These are phyloP conservation scores for Esperia sulphurella DNA, from an alignment of 2,888 invertebrate species.

Conservation along the genomic window DNA sequence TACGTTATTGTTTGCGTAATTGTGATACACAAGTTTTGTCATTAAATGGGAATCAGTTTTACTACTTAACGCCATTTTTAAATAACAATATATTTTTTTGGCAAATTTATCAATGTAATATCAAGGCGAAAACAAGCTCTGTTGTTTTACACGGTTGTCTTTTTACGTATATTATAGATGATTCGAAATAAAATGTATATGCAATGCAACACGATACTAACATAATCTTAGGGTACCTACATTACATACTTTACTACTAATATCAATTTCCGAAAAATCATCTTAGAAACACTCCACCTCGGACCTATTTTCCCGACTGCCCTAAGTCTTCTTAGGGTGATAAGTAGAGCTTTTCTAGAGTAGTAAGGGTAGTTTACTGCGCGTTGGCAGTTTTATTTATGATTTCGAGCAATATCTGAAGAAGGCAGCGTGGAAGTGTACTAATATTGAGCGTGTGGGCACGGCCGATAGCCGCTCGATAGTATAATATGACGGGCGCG, in stretches of 20 bases:
- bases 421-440: slow-evolving; percentile 62
- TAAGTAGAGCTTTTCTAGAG: slow-evolving; percentile 39
- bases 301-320: background rate
- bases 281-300: background rate
- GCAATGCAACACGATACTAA: background rate
- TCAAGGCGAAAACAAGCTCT: no score
- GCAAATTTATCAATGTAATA: no score
- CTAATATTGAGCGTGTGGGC: slow-evolving; percentile 72
- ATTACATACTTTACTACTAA: background rate
- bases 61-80: background rate
- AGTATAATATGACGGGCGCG: slow-evolving; percentile 75
- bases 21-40: slow-evolving; percentile 53
- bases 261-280: slow-evolving; percentile 4
- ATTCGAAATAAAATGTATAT: no score
- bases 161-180: no score
- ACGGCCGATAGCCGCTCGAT: slow-evolving; percentile 70
- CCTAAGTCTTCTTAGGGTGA: slow-evolving; percentile 33
- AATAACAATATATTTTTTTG: background rate
- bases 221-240: background rate
- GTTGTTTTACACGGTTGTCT: no score
- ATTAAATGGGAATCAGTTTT: slow-evolving; percentile 23
- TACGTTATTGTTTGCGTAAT: slow-evolving; percentile 61
- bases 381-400: slow-evolving; percentile 67
- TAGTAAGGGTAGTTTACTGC: slow-evolving; percentile 33
- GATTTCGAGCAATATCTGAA: slow-evolving; percentile 67